Base-by-base conservation (phyloP, 2,113 vertebrate species). In the Onychorhynchus coronatus region DNA sequence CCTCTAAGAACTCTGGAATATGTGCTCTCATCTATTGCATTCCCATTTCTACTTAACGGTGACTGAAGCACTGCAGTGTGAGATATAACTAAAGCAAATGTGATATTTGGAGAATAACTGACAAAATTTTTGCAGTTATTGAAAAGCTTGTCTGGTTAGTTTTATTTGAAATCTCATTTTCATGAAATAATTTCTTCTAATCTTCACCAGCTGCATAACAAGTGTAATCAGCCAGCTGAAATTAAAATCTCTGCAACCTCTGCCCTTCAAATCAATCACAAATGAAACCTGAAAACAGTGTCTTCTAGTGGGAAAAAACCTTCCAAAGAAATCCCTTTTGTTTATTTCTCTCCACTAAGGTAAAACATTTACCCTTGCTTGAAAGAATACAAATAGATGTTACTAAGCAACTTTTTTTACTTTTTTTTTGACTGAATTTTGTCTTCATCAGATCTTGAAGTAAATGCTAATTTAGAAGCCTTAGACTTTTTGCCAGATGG, bases 221-320 rank as follows among this genome's bases (percentile, higher is more conserved):
- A 95, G 77, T 91, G 25, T 92, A 96, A 96, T 96, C 96, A 97
- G 91, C 61, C 91, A 96, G 39, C 62, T 94, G 85, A 97, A 97
- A 95, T 96, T 81, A 97, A 97, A 96, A 73, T 76, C 96, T 96
- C 70, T 88, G 52, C 77, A 89, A 96, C 87, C 83, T 96, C 81
- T 93, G 86, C 53, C 70, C 80, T 96, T 96, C 71, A 61, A 89
- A 85, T 96, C 93, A 94, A 63, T 94, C 93, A 96, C 65, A 93
- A 94, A 97, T 88, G 77, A 73, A 55, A 61, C 59, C 20, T 67
- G 62, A 85, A 95, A 95, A 92, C 7, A 62, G 63, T 25, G 18
- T 42, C 12, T 85, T 95, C 58, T 83, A 67, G 30, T 28, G 35
- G 76, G 27, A 22, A 72, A 44, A 82, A 83, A 37, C 10, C 6